Evolutionary conservation across 2,888 invertebrate species (phyloP).

Genomic region (Tuta absoluta): DNA sequence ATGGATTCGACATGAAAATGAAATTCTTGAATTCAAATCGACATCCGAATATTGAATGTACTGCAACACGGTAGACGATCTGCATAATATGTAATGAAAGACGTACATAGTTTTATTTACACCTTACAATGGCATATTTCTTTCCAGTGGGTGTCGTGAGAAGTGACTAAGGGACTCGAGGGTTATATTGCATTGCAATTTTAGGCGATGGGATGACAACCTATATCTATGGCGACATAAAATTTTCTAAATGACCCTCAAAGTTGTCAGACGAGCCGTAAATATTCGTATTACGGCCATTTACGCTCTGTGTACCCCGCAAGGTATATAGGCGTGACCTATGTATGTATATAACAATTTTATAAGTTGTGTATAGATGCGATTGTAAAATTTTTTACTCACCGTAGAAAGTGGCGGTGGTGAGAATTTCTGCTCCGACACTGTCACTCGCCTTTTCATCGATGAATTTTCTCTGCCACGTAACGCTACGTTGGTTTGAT

Average conservation of each 20-base stretch:
- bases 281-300: too few relatives aligned
- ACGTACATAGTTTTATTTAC: slow-evolving; percentile 1
- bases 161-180: too few relatives aligned
- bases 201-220: too few relatives aligned
- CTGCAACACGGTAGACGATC: slow-evolving; percentile 40
- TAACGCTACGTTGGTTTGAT: too few relatives aligned
- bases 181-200: too few relatives aligned
- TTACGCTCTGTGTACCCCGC: too few relatives aligned
- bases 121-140: too few relatives aligned
- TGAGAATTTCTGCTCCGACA: slow-evolving; percentile 13
- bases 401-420: slow-evolving; percentile 15
- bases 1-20: slow-evolving; percentile 47
- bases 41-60: slow-evolving; percentile 38
- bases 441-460: slow-evolving; percentile 18
- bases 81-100: slow-evolving; percentile 34
- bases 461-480: neutral
- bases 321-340: too few relatives aligned
- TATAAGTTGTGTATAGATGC: slow-evolving; percentile 15
- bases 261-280: too few relatives aligned
- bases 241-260: too few relatives aligned
- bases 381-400: slow-evolving; percentile 21
- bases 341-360: slow-evolving; percentile 5
- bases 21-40: slow-evolving; percentile 34
- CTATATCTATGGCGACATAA: too few relatives aligned
- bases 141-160: too few relatives aligned